A percentile compares a stretch with the other conserved stretches of the same genome.
Conservation (phyloP, 2,888 invertebrate genomes). For the Agonopterix alstromeriana region DNA sequence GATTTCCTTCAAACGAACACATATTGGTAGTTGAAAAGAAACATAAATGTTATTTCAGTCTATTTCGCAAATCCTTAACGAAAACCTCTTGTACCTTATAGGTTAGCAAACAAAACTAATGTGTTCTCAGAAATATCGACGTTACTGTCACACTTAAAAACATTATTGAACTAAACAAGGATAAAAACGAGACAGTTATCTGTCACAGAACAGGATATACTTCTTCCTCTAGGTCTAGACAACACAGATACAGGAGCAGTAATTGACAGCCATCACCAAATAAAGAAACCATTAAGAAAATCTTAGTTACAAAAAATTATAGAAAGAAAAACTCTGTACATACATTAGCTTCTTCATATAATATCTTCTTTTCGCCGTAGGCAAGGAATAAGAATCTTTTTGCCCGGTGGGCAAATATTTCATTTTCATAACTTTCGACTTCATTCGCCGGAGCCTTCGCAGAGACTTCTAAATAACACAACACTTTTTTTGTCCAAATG, state of each 20-base stretch:
- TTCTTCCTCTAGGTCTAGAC: not conserved
- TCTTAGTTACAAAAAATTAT: conserved; percentile 2
- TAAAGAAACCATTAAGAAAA: conserved; percentile 6
- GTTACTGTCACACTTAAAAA: too few relatives aligned
- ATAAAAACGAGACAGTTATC: not conserved
- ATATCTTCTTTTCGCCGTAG: conserved; percentile 78
- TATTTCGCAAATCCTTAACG: too few relatives aligned
- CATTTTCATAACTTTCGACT: conserved; percentile 74
- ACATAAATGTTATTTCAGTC: too few relatives aligned
- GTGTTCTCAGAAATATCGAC: too few relatives aligned
- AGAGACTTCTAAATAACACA: conserved; percentile 5
- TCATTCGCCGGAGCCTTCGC: conserved; percentile 55
- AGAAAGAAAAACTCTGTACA: conserved; percentile 16
- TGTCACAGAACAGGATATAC: not conserved
- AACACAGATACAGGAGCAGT: not conserved
- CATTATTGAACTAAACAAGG: too few relatives aligned
- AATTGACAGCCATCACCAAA: conserved; percentile 5
- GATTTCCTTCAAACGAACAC: too few relatives aligned
- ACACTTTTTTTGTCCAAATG: not conserved
- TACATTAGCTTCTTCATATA: conserved; percentile 80
- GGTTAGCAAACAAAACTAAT: too few relatives aligned
- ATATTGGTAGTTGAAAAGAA: too few relatives aligned
- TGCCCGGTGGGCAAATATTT: conserved; percentile 79
- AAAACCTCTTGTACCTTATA: too few relatives aligned
- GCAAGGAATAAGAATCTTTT: conserved; percentile 78